Evolutionary conservation across 2,797 vertebrate genomes (phyloP).

Genomic region (Gambusia yucatana): DNA sequence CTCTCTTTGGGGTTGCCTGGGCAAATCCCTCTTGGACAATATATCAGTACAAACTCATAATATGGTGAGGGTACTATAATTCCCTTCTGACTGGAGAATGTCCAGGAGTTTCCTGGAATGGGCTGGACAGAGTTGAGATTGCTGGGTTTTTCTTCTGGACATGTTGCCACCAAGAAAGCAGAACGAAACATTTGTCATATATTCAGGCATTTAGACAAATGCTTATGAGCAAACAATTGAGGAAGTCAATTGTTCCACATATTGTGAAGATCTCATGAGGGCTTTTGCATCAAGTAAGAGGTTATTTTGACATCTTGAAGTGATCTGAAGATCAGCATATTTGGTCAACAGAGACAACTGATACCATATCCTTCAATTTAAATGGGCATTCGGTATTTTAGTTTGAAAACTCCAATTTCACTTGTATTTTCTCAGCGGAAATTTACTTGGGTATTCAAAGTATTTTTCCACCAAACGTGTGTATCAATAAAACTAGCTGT

Average conservation of each 20-base stretch:
- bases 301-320: neutral
- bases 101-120: neutral
- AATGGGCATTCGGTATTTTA: neutral
- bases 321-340: neutral
- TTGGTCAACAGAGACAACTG: neutral
- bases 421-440: neutral
- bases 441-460: neutral
- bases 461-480: neutral
- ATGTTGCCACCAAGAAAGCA: neutral
- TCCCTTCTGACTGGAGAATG: neutral
- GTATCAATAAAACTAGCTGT: neutral
- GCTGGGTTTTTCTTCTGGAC: neutral
- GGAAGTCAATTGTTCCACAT: neutral
- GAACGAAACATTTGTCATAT: neutral
- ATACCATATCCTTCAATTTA: neutral
- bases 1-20: neutral
- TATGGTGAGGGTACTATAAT: neutral
- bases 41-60: neutral
- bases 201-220: neutral
- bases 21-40: neutral
- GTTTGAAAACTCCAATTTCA: neutral
- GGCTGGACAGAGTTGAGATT: neutral
- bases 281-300: neutral
- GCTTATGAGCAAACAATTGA: neutral
- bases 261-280: neutral